Base-by-base conservation (phyloP, 1,140 invertebrate species). In the Xylocopa sonorina region DNA sequence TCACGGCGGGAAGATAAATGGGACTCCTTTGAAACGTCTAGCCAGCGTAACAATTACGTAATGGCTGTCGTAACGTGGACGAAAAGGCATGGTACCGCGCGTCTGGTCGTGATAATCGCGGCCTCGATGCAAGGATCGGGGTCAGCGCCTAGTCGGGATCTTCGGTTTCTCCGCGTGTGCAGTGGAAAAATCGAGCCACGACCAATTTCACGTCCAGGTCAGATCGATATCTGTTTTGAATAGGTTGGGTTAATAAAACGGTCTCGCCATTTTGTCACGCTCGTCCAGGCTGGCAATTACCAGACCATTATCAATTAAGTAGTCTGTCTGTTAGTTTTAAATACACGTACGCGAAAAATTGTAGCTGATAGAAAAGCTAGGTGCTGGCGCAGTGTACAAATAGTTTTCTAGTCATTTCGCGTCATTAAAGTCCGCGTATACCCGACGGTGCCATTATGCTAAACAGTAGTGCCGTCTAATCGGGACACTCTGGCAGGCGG, bases 181-280 rank as follows among this genome's bases (percentile, higher is more conserved):
- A 50, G 12, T 34, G 67, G 67, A 58, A 68, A 76, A 76, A 68
- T 76, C 27, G 43, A 77, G 48, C 29, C 10, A 50, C 27, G 60
- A 83, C 81, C 71, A 78, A 81, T 85, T 64, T 85, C 81, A 48
- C 74, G 78, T 85, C 50, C 53, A 81, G 84, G 75, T 83, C 81
- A 74, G 62, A 78, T 81, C 58, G 41, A 68, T 12, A 24, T 12
- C 1, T 34, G 5, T 21, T 55, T 32, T 18, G 6, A 18, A 7
- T 24, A 3, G 27, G 4, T 7, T 21, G 10, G 1, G 21, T 18
- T n/a, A 18, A 34, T 32, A 10, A 48, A 24, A 38, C 7, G 53
- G 18, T 7, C 18, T 21, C 29, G 29, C 10, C 32, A n/a, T 21
- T n/a, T 32, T 29, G 3, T 21, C 18, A 12, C 41, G 18, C 34